Evolutionary conservation across 2,888 invertebrate species (phyloP).

Genomic region (Macrosiphum euphorbiae): DNA sequence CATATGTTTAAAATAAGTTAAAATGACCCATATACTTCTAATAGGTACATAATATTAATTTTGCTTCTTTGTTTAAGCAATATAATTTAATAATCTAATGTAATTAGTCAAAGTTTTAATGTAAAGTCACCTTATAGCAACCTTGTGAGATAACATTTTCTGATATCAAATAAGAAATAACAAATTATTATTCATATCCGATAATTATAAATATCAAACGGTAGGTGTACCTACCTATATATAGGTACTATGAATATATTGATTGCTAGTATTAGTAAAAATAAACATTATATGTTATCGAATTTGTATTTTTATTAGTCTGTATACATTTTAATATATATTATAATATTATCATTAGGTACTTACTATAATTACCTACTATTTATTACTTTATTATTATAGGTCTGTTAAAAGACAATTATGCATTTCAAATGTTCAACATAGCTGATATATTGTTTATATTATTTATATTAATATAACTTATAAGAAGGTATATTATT

Average conservation of each 20-base stretch:
- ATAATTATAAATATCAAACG: background rate
- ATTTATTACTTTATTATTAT: background rate
- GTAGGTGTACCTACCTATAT: background rate
- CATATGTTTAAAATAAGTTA: background rate
- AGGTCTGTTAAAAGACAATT: background rate
- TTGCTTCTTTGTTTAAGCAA: background rate
- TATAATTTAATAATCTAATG: background rate
- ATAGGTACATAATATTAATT: background rate
- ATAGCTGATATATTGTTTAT: background rate
- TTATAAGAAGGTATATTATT: too few relatives aligned
- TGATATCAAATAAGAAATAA: conserved; percentile 32
- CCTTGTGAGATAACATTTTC: conserved; percentile 38
- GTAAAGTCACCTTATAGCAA: background rate
- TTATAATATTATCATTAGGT: background rate
- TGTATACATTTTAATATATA: background rate
- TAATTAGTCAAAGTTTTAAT: conserved; percentile 41
- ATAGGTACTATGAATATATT: background rate
- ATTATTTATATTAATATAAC: too few relatives aligned
- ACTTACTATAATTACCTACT: background rate
- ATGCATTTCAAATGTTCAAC: background rate
- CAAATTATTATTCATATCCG: conserved; percentile 40
- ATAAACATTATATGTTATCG: background rate
- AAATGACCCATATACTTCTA: background rate
- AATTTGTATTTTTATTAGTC: conserved; percentile 12
- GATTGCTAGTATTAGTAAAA: background rate